Percentiles rank a stretch among this genome's conserved stretches.
phyloP scores from a whole-genome alignment of 1,140 invertebrate genomes.

The Sarcophaga peregrina region DNA sequence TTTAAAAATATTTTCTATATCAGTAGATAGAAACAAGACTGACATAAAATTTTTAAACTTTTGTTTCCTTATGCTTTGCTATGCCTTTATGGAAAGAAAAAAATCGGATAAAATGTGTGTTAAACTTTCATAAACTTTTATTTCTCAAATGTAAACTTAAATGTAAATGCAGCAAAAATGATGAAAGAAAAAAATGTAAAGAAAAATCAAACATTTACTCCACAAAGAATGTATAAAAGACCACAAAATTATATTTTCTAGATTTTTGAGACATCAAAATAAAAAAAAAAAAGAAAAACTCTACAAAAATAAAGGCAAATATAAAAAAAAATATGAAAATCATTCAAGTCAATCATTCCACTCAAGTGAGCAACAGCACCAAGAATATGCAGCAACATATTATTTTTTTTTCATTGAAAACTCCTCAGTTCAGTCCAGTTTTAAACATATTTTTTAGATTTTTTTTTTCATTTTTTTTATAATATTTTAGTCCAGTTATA shows the following conservation, averaged over 20 bases:
- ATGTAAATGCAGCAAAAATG: not conserved
- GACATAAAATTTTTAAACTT: too few species aligned
- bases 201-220: not conserved
- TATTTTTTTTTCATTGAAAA: not conserved
- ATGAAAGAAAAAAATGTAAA: not conserved
- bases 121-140: constrained; percentile 15
- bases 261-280: not conserved
- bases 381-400: not conserved
- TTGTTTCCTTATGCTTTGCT: too few species aligned
- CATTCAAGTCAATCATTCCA: constrained; percentile 66
- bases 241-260: constrained; percentile 13
- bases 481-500: not conserved
- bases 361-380: constrained; percentile 64
- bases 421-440: too few species aligned
- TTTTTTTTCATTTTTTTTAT: not conserved
- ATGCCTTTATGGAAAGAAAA: too few species aligned
- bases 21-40: too few species aligned
- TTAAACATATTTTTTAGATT: not conserved
- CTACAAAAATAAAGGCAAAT: not conserved
- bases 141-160: not conserved
- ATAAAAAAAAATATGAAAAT: constrained; percentile 46
- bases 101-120: not conserved
- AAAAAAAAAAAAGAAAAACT: too few species aligned
- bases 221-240: not conserved
- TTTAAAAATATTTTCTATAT: too few species aligned